Percentiles rank a stretch among this genome's conserved stretches.
Evolutionary conservation across 1,140 invertebrate genomes (phyloP).

Genomic region (Scaptomyza graminum): DNA sequence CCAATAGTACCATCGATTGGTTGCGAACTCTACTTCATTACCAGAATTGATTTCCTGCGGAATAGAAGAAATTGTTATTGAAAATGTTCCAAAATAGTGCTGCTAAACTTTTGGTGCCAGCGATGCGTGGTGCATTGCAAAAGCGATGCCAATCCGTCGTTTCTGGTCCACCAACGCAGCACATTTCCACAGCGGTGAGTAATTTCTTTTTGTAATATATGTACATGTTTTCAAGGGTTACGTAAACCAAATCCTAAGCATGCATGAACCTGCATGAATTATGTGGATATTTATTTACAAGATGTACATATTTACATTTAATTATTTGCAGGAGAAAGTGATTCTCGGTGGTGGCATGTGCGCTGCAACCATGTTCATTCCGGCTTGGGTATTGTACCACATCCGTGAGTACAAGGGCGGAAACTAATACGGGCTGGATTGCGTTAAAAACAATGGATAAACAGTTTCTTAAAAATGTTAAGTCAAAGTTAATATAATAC

Average conservation of each 20-base stretch:
- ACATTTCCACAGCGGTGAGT: slow-evolving; percentile 77
- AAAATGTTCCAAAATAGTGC: slow-evolving; percentile 82
- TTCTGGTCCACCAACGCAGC: slow-evolving; percentile 74
- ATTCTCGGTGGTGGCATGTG: slow-evolving; percentile 79
- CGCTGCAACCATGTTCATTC: slow-evolving; percentile 69
- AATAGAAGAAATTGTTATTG: slow-evolving; percentile 18
- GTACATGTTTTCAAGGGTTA: slow-evolving; percentile 50
- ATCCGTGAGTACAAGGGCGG: slow-evolving; percentile 78
- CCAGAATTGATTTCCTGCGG: slow-evolving; percentile 45
- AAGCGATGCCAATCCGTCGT: slow-evolving; percentile 76
- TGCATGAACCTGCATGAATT: background rate
- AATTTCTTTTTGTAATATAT: slow-evolving; percentile 10
- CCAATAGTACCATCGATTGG: too few species aligned
- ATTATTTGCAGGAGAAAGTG: slow-evolving; percentile 72
- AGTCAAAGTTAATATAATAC: slow-evolving; percentile 51
- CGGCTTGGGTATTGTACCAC: slow-evolving; percentile 80
- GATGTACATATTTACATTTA: background rate
- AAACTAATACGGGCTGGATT: slow-evolving; percentile 57
- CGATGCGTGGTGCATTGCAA: slow-evolving; percentile 74
- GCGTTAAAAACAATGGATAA: slow-evolving; percentile 43
- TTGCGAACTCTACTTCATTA: too few species aligned
- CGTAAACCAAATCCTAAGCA: slow-evolving; percentile 67
- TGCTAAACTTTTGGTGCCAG: slow-evolving; percentile 75
- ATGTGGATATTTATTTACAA: background rate
- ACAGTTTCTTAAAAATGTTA: slow-evolving; percentile 55